Evolutionary conservation across 2,113 vertebrate genomes (phyloP), one percentile per base, ranked within the genome.

Genomic region (Bubalus kerabau): DNA sequence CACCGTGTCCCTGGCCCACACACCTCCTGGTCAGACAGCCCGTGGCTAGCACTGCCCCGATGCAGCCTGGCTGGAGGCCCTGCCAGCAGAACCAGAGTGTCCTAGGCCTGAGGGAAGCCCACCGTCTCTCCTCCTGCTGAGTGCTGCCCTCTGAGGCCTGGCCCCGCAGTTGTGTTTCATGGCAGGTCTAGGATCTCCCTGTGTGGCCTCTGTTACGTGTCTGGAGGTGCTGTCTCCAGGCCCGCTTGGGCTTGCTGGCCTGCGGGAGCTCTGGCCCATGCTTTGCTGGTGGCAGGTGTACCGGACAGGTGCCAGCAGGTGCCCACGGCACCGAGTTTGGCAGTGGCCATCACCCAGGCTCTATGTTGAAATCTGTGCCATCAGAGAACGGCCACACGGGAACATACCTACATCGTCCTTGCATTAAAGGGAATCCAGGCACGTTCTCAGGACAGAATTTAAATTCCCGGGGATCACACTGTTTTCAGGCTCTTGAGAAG

Each of bases 281-380:
- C 32, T 54, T 32, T 19, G 21, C 57, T 78, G 15, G 7, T 15
- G n/a, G 54, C 59, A 28, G 40, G 17, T n/a, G 26, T 43, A 14
- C 23, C 2, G 28, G 54, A 52, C 50, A 46, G 46, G 21, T 32
- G 26, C 52, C n/a, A 26, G 13, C 64, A 67, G 48, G 59, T 1
- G 5, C 74, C 62, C 1, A 0, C 48, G 36, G 21, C n/a, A 10
- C 14, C 8, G n/a, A 11, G 40, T 19, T 43, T 10, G 1, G 0
- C 2, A 2, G 64, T 30, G 1, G 1, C 32, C 28, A 0, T 36
- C 59, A 64, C 6, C 30, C 11, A 26, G 59, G 26, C 10, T 62
- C 64, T 36, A 2, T 23, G 13, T 13, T 56, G 36, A 78, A 19
- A 17, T 56, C 3, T 9, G 16, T 21, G 9, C 71, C 32, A 6